Percentiles rank a stretch among this genome's conserved stretches.
Evolutionary conservation across 2,888 invertebrate genomes (phyloP).

Genomic region (Chrysolina haemoptera): DNA sequence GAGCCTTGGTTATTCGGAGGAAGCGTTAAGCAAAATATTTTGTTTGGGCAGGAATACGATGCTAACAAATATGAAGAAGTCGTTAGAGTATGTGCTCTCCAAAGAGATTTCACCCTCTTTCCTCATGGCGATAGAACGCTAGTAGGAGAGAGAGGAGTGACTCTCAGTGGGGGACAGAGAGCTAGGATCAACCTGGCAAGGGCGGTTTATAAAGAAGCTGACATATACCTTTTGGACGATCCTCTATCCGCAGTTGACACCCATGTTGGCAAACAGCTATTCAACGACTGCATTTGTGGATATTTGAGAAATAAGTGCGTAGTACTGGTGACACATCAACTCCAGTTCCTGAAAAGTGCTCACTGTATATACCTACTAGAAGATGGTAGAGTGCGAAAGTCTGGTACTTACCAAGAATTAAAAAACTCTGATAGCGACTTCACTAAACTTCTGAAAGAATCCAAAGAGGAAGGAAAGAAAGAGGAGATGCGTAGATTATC

Average conservation of each 20-base stretch:
- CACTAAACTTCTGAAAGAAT: constrained; percentile 73
- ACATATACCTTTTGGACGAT: constrained; percentile 90
- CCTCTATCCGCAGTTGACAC: constrained; percentile 92
- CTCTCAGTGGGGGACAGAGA: constrained; percentile 82
- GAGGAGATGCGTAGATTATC: constrained; percentile 34
- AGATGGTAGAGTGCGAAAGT: constrained; percentile 71
- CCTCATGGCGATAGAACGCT: constrained; percentile 85
- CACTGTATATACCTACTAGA: constrained; percentile 73
- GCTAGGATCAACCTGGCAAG: constrained; percentile 90
- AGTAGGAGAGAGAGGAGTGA: constrained; percentile 76
- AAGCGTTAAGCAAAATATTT: constrained; percentile 91
- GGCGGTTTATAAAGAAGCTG: constrained; percentile 86
- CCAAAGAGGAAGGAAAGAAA: constrained; percentile 48
- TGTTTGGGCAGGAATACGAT: constrained; percentile 86
- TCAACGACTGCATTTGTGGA: constrained; percentile 81
- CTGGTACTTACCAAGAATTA: constrained; percentile 76
- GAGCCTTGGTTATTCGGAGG: constrained; percentile 88
- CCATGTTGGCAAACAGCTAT: constrained; percentile 88
- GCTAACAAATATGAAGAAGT: constrained; percentile 77
- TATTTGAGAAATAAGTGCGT: constrained; percentile 78
- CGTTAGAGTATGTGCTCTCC: constrained; percentile 79
- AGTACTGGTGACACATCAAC: constrained; percentile 82
- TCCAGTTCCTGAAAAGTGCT: constrained; percentile 76
- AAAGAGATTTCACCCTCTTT: constrained; percentile 80
- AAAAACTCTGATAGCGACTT: constrained; percentile 82